phyloP scores from a whole-genome alignment of 2,113 vertebrate species.

The Okapia johnstoni region DNA sequence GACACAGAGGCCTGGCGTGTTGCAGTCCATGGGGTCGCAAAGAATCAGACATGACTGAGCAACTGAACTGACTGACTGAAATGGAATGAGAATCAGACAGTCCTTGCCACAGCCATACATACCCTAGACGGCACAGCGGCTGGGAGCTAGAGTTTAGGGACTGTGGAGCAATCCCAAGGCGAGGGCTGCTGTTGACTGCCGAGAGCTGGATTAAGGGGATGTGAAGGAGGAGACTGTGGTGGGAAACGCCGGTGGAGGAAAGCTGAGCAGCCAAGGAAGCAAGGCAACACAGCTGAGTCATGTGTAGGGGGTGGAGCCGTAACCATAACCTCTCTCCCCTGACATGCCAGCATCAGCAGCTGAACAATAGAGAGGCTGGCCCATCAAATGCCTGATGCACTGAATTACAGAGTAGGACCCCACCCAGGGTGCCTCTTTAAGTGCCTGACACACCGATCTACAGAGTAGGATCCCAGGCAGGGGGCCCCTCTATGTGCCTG shows the following conservation, averaged over 20 bases:
- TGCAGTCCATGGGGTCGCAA: not conserved
- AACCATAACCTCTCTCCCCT: not conserved
- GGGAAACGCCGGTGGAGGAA: not conserved
- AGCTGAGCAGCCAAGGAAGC: not conserved
- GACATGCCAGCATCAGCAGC: not conserved
- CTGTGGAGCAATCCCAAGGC: not conserved
- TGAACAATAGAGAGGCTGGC: not conserved
- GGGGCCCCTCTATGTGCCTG: not conserved
- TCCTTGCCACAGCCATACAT: not conserved
- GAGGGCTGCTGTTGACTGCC: not conserved
- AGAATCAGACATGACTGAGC: not conserved
- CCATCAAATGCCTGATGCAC: not conserved
- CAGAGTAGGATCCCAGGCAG: not conserved
- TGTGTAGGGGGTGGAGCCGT: not conserved
- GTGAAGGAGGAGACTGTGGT: not conserved
- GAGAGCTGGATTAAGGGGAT: not conserved
- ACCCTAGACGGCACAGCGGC: accelerated
- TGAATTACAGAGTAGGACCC: not conserved
- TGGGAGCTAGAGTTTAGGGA: not conserved
- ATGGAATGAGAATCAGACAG: not conserved
- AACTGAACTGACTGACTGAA: not conserved
- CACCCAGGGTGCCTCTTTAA: not conserved
- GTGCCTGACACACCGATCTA: not conserved
- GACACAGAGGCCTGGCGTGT: not conserved
- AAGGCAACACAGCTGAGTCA: not conserved